phyloP scores from a whole-genome alignment of 2,888 invertebrate genomes.

The Perizoma affinitatum region DNA sequence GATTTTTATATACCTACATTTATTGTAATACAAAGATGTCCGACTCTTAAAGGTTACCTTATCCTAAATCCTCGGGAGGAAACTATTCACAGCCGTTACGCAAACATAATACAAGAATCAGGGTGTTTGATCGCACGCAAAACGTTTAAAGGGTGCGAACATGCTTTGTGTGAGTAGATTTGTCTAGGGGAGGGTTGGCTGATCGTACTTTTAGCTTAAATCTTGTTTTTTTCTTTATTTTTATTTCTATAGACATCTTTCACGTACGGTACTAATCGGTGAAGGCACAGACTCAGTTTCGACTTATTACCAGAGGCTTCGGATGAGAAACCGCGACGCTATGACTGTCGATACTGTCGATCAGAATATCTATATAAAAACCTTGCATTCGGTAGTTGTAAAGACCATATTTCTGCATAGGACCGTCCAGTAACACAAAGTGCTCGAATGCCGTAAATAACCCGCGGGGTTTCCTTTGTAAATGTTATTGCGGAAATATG shows the following conservation, averaged over 20 bases:
- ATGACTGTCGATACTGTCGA: not conserved
- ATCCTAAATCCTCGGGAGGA: conserved; percentile 10
- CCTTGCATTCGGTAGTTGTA: not conserved
- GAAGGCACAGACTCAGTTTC: no score
- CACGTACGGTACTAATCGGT: no score
- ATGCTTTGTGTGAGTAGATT: conserved; percentile 18
- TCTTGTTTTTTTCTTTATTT: conserved; percentile 12
- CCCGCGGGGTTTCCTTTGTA: conserved; percentile 37
- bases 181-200: conserved; percentile 9
- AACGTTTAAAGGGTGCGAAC: conserved; percentile 20
- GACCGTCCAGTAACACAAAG: conserved; percentile 35
- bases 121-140: conserved; percentile 24
- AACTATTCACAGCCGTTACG: conserved; percentile 21
- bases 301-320: no score
- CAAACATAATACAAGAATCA: conserved; percentile 28
- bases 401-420: conserved; percentile 27
- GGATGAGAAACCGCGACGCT: no score
- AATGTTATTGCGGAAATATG: conserved; percentile 36
- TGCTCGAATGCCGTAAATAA: conserved; percentile 35
- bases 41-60: conserved; percentile 10
- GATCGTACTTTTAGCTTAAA: conserved; percentile 15
- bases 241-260: not conserved
- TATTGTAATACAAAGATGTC: not conserved
- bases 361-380: conserved; percentile 6
- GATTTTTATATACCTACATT: no score